Conservation (phyloP, 1,140 invertebrate genomes). For the Pseudomyrmex pallidus region DNA sequence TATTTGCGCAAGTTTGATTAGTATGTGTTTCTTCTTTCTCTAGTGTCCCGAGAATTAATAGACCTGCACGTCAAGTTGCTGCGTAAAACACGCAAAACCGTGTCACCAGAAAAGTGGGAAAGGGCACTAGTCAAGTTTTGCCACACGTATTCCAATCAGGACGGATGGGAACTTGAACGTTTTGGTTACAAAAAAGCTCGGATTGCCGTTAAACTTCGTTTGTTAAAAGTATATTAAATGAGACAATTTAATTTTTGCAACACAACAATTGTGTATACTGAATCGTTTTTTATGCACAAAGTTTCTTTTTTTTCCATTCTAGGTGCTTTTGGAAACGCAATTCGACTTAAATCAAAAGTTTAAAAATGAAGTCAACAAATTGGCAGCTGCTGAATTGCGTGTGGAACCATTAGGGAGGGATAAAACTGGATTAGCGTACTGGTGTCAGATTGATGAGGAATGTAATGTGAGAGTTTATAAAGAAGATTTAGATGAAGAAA, state of each 20-base stretch:
- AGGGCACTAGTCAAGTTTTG: constrained; percentile 95
- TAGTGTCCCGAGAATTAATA: constrained; percentile 92
- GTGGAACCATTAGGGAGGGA: constrained; percentile 95
- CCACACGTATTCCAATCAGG: constrained; percentile 94
- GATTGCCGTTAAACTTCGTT: constrained; percentile 93
- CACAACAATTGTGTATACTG: too few relatives aligned
- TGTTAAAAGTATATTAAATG: constrained; percentile 90
- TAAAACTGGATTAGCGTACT: constrained; percentile 95
- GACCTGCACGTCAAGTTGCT: constrained; percentile 96
- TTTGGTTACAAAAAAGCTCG: constrained; percentile 98
- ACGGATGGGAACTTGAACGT: constrained; percentile 98
- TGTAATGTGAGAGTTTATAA: constrained; percentile 96
- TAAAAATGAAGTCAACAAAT: constrained; percentile 95
- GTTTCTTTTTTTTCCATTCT: constrained; percentile 67
- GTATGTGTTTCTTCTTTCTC: constrained; percentile 76
- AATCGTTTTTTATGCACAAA: background rate
- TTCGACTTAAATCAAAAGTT: constrained; percentile 98
- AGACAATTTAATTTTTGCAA: background rate
- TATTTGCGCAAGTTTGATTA: too few relatives aligned
- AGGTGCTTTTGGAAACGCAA: constrained; percentile 96
- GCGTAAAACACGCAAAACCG: constrained; percentile 93
- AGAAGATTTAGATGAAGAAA: constrained; percentile 98
- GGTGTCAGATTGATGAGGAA: constrained; percentile 95
- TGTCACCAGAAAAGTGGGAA: constrained; percentile 96
- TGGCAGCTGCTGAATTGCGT: constrained; percentile 91